Evolutionary conservation across 2,113 vertebrate genomes (phyloP), one percentile per base, ranked within the genome.

Genomic region (Cephalopholis sonnerati): DNA sequence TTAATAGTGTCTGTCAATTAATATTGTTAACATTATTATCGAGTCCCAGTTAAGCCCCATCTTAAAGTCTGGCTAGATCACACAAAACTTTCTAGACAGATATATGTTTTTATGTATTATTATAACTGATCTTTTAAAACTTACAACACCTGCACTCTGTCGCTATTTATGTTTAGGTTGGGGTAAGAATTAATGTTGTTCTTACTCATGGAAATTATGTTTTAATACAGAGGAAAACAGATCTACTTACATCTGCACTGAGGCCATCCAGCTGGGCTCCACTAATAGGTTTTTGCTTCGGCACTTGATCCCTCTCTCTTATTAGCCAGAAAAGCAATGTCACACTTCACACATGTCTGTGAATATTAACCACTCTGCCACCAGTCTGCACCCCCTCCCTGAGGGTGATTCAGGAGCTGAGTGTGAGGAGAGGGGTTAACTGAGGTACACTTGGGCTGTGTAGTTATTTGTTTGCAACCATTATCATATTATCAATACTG

Each of bases 301-400:
- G 32, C 65, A 75, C 46, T 87, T 86, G 59, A 70, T 68, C 77
- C 44, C 65, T 73, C 73, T 79, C 72, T 46, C 46, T 84, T 79
- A 87, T 66, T 74, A 82, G 77, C 59, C 46, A 81, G 76, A 84
- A 79, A 88, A 87, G 80, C 82, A 82, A 77, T 83, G 81, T 83
- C 77, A 81, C 75, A 80, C 36, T 70, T 84, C 32, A 36, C 66
- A 75, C 67, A 83, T 82, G 72, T 84, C 62, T 78, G 65, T 87
- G 82, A 90, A 84, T 86, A 59, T 48, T 55, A 62, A 65, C 48
- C 57, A 70, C 48, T 68, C 44, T 55, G n/a, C 20, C 17, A 48
- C 13, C 46, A 48, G 46, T 62, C 59, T 68, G 46, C 8, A 46
- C 69, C 8, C 59, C 41, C 12, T 54, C 11, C 62, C 53, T 70